Evolutionary conservation across 2,113 vertebrate genomes (phyloP), one percentile per base, ranked within the genome.

Genomic region (Phalacrocorax carbo): DNA sequence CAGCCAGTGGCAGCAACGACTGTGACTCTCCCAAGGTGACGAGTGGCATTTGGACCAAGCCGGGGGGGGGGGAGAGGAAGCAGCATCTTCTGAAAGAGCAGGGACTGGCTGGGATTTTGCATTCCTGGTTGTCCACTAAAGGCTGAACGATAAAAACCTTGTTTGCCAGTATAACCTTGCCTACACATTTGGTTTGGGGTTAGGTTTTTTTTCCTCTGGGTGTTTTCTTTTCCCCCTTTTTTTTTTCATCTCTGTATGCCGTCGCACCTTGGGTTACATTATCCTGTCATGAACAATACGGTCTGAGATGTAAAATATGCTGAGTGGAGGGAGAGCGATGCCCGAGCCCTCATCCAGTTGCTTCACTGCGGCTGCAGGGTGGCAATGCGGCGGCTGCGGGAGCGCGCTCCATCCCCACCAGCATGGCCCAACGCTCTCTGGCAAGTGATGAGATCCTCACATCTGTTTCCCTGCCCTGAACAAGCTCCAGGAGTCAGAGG

Each of bases 231-330:
- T 5, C 38, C 38, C 38, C 2, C 32, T 48, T 10, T 18, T 48
- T 44, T 21, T 55, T 51, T 71, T 77, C n/a, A 4, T 15, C 17
- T 32, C 23, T 0, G 0, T 3, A 26, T 2, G 26, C 38, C 40
- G 79, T 17, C 75, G 20, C 32, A 11, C 13, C 20, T 51, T 0
- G 0, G 5, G 25, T 34, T 62, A 7, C 1, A 0, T 25, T n/a
- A 21, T 19, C 55, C 26, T 1, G 3, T 15, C 7, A 5, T 0
- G 9, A 87, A 19, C 0, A 1, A 29, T 9, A 0, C 1, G 2
- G 73, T 46, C 66, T 21, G 14, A 66, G 66, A 5, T 7, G 46
- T 8, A 38, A 5, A 52, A 62, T 0, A 7, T 4, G 25, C 12
- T 1, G 40, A 60, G 27, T 0, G 36, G 40, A 10, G 3, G 12